Evolutionary conservation across 2,888 invertebrate species (phyloP), one percentile per base, ranked within the genome.

Genomic region (Drosophila macrospina): DNA sequence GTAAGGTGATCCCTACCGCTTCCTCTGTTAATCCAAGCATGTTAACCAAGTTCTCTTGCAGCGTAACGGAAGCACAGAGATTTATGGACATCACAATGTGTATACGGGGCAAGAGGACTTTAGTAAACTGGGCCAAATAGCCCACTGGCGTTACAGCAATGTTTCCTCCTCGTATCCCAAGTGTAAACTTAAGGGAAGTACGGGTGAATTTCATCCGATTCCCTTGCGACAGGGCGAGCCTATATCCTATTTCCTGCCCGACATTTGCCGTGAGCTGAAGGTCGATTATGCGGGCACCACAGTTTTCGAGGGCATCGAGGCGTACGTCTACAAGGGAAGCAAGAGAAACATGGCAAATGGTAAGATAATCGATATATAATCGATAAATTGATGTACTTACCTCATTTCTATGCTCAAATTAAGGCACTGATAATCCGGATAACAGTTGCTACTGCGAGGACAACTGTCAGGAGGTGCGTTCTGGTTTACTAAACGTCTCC

Each of bases 131-230:
- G 97, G 97, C 0, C 93, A 94, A 78, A 93, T 97, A 28, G 92
- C 94, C 30, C 92, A 92, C 5, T 98, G 97, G 97, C 96, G 97
- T 87, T 93, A 94, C 73, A 91, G 93, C 20, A 94, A 94, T 51
- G 91, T 93, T 0, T 93, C 95, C 0, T 86, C 93, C 66, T 89
- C 93, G 84, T 93, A 93, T 69, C 74, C 87, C 0, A 90, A 93
- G 1, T 96, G 96, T 89, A 94, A 94, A 15, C 81, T 97, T 0
- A 92, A 93, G 50, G 96, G 96, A 11, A 96, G 96, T 30, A 95
- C 95, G 0, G 97, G 97, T 0, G 97, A 97, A 92, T 95, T 97
- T 88, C 95, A 95, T 89, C 94, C 95, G 0, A 95, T 95, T 0
- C 93, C 94, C 68, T 91, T 95, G 72, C 92, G 92, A 0, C 94